Percentiles rank a stretch among this genome's conserved stretches.
These are phyloP conservation scores for Morelia viridis DNA, from an alignment of 2,797 vertebrate species.

Conservation along the genomic window DNA sequence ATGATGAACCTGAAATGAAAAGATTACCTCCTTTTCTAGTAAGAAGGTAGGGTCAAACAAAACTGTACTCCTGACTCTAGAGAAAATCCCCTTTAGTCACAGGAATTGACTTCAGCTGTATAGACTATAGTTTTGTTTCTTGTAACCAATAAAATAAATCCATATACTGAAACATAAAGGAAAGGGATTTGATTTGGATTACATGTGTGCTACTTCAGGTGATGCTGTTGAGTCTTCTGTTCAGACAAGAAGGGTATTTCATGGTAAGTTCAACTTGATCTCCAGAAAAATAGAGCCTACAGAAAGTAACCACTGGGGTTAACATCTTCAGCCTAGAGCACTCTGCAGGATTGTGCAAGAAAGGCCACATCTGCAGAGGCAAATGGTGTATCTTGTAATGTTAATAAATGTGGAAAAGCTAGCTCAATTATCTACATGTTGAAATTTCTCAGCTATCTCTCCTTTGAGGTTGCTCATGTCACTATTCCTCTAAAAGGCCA, in stretches of 20 bases:
- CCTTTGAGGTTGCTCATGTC: not conserved
- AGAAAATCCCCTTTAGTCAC: not conserved
- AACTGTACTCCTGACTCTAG: not conserved
- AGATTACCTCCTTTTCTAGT: not conserved
- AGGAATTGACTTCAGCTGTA: not conserved
- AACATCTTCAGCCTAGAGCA: not conserved
- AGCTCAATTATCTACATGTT: not conserved
- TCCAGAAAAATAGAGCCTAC: not conserved
- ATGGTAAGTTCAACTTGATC: not conserved
- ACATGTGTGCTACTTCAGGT: not conserved
- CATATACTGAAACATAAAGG: not conserved
- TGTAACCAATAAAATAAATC: not conserved
- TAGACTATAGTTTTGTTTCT: not conserved
- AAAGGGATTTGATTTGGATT: not conserved
- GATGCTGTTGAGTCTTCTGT: not conserved
- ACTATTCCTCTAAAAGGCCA: not conserved
- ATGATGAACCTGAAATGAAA: not conserved
- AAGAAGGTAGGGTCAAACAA: not conserved
- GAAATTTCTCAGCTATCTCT: not conserved
- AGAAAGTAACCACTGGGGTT: not conserved
- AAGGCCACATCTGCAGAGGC: not conserved
- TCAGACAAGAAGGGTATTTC: not conserved
- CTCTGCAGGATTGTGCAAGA: not conserved
- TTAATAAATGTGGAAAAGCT: not conserved
- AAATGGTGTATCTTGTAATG: not conserved